Evolutionary conservation across 2,113 vertebrate genomes (phyloP).

Genomic region (Gorsachius goisagi): DNA sequence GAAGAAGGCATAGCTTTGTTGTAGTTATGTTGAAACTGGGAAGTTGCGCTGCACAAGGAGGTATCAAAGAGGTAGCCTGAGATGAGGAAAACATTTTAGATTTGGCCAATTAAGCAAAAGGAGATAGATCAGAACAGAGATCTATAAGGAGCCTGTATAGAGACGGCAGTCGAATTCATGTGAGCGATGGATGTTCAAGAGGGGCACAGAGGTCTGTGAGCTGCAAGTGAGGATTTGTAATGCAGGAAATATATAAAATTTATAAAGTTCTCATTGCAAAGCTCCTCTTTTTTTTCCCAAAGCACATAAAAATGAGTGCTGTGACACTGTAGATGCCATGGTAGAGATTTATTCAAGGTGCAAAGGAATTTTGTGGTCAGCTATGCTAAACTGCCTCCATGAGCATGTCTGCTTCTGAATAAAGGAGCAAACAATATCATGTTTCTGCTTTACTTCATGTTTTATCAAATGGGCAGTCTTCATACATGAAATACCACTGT

Average conservation of each 20-base stretch:
- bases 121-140: background rate
- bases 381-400: background rate
- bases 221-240: background rate
- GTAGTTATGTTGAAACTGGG: background rate
- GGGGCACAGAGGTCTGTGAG: background rate
- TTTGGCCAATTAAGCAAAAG: background rate
- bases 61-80: background rate
- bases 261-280: background rate
- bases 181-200: background rate
- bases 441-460: background rate
- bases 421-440: background rate
- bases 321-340: background rate
- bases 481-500: background rate
- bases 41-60: background rate
- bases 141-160: background rate
- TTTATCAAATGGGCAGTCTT: background rate
- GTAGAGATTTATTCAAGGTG: background rate
- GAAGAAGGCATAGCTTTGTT: background rate
- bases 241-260: background rate
- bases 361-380: background rate
- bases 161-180: background rate
- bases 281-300: background rate
- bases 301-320: background rate
- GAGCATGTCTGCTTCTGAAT: background rate
- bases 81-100: background rate